phyloP scores from a whole-genome alignment of 2,797 vertebrate genomes.

The Astyanax mexicanus region DNA sequence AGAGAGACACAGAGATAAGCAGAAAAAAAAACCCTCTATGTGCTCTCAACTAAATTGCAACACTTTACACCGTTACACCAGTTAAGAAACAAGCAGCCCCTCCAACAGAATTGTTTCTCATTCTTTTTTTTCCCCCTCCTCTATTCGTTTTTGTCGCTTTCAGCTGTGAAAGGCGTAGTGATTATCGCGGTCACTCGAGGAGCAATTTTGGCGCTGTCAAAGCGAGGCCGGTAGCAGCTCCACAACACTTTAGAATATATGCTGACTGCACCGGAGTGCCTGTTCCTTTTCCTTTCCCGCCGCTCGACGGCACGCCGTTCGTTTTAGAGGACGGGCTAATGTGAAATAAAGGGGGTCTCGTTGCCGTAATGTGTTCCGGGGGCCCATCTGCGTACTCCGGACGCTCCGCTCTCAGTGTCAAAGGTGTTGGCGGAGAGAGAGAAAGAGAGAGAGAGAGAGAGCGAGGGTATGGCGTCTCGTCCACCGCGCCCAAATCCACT shows the following conservation, averaged over 20 bases:
- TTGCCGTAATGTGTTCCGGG: constrained; percentile 78
- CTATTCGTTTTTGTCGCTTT: constrained; percentile 71
- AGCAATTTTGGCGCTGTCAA: constrained; percentile 86
- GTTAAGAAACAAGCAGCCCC: constrained; percentile 86
- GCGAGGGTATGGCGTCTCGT: constrained; percentile 82
- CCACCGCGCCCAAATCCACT: constrained; percentile 95
- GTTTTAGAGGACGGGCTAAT: constrained; percentile 37
- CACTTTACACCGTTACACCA: constrained; percentile 91
- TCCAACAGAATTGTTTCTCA: constrained; percentile 82
- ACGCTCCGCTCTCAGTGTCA: constrained; percentile 87
- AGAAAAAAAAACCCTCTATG: constrained; percentile 44
- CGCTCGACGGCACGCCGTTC: constrained; percentile 26
- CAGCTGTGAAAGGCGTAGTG: constrained; percentile 85
- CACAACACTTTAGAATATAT: constrained; percentile 82
- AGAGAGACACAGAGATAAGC: not conserved
- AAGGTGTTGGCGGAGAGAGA: constrained; percentile 90
- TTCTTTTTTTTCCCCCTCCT: constrained; percentile 63
- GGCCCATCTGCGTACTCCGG: constrained; percentile 87
- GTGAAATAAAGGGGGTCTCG: constrained; percentile 53
- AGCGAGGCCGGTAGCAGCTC: constrained; percentile 79
- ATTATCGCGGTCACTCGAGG: constrained; percentile 87
- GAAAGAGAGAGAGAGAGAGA: too few relatives aligned
- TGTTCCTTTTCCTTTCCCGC: constrained; percentile 79
- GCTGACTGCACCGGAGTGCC: constrained; percentile 80
- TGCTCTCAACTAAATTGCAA: constrained; percentile 89